These are phyloP conservation scores for Metopolophium dirhodum DNA, from an alignment of 1,140 invertebrate genomes.

Conservation along the genomic window DNA sequence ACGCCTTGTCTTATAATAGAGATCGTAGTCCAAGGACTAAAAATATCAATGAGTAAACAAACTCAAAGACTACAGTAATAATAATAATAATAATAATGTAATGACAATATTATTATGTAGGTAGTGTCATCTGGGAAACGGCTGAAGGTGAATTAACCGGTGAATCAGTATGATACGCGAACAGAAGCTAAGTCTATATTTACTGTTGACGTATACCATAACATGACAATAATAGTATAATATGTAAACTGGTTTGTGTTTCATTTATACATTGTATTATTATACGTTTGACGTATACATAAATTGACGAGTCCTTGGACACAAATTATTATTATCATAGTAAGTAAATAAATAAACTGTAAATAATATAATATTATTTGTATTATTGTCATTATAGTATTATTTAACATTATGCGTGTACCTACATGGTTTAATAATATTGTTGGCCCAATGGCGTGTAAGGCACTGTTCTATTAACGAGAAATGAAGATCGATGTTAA, in stretches of 20 bases:
- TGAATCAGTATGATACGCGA: not conserved
- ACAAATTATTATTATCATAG: not conserved
- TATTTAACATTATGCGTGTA: not conserved
- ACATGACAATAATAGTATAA: not conserved
- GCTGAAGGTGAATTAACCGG: not conserved
- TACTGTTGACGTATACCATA: not conserved
- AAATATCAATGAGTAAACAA: not conserved
- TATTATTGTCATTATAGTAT: not conserved
- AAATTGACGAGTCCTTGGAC: slow-evolving; percentile 5
- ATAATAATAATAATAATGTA: not conserved
- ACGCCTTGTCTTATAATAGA: not conserved
- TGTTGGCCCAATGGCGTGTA: not conserved
- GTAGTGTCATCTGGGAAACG: not conserved
- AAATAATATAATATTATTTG: not conserved
- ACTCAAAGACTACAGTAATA: not conserved
- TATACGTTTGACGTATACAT: not conserved
- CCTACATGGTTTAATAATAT: not conserved
- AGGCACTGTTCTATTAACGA: not conserved
- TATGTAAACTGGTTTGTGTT: not conserved
- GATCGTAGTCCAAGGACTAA: not conserved
- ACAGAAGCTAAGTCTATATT: not conserved
- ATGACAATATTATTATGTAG: not conserved
- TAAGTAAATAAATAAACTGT: not conserved
- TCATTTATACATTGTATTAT: not conserved
- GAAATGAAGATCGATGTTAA: not conserved